These are phyloP conservation scores for Archocentrus centrarchus DNA, from an alignment of 2,113 vertebrate genomes.

Conservation along the genomic window DNA sequence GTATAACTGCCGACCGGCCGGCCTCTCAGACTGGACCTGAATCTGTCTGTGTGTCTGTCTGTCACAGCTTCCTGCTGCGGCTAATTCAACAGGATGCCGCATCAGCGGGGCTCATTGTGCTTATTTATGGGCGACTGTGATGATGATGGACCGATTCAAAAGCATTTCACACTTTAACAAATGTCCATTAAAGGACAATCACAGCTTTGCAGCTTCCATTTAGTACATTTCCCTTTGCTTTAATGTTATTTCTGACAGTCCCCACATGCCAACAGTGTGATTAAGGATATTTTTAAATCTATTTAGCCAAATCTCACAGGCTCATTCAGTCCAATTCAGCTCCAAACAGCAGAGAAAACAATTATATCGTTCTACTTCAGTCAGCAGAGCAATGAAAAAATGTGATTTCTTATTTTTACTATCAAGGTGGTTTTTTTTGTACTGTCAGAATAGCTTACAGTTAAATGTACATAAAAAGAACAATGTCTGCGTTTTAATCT, in stretches of 20 bases:
- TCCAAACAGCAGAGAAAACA: slow-evolving; percentile 2
- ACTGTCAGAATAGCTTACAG: background rate
- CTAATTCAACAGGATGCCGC: slow-evolving; percentile 26
- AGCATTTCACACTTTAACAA: slow-evolving; percentile 48
- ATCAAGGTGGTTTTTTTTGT: background rate
- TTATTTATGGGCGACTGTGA: slow-evolving; percentile 25
- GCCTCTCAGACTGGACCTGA: slow-evolving; percentile 5
- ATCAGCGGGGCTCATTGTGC: background rate
- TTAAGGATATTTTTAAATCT: slow-evolving; percentile 55
- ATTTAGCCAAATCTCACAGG: slow-evolving; percentile 21
- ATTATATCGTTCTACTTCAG: slow-evolving; percentile 1
- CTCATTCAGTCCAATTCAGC: slow-evolving; percentile 27
- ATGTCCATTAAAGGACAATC: slow-evolving; percentile 49
- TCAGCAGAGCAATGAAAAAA: background rate
- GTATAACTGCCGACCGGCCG: background rate
- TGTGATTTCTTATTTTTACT: background rate
- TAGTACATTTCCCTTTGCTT: background rate
- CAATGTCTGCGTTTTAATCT: background rate
- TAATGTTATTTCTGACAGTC: slow-evolving; percentile 48
- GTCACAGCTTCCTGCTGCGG: background rate
- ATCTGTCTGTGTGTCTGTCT: background rate
- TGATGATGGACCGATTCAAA: slow-evolving; percentile 24
- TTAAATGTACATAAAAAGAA: background rate
- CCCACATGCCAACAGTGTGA: slow-evolving; percentile 19
- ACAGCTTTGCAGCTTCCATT: slow-evolving; percentile 23